Percentiles rank a stretch among this genome's conserved stretches.
phyloP scores from a whole-genome alignment of 2,113 vertebrate genomes.

The Ceyx melanurus region DNA sequence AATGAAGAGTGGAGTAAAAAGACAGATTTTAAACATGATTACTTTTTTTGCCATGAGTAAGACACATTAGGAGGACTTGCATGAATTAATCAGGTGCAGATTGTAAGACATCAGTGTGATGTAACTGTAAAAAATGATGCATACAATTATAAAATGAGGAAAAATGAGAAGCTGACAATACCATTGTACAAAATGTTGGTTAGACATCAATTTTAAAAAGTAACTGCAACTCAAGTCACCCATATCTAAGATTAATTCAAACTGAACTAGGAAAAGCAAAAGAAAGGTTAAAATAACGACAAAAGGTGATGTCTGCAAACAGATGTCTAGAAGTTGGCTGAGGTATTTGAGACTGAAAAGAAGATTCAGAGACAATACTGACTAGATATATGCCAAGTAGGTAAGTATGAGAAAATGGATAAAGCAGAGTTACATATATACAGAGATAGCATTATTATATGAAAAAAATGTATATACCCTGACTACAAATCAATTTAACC shows the following conservation, averaged over 20 bases:
- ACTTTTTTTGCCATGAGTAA: background rate
- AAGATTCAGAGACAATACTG: background rate
- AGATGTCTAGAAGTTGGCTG: background rate
- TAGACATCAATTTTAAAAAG: background rate
- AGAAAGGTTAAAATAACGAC: background rate
- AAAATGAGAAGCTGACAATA: background rate
- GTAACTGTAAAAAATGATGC: accelerated
- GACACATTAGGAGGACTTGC: background rate
- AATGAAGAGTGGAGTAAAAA: background rate
- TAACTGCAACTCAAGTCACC: background rate
- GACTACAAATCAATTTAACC: background rate
- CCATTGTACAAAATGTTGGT: background rate
- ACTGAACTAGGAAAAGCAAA: background rate
- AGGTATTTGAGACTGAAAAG: background rate
- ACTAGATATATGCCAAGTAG: background rate
- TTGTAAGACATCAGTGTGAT: background rate
- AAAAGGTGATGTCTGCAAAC: background rate
- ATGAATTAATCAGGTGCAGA: background rate
- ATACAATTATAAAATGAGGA: background rate
- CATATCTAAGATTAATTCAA: background rate
- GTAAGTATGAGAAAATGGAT: background rate
- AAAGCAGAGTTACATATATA: background rate
- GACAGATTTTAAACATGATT: background rate
- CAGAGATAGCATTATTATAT: background rate
- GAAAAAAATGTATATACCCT: background rate